These are phyloP conservation scores for Dynastes grantii DNA, from an alignment of 2,888 invertebrate genomes.

Conservation along the genomic window DNA sequence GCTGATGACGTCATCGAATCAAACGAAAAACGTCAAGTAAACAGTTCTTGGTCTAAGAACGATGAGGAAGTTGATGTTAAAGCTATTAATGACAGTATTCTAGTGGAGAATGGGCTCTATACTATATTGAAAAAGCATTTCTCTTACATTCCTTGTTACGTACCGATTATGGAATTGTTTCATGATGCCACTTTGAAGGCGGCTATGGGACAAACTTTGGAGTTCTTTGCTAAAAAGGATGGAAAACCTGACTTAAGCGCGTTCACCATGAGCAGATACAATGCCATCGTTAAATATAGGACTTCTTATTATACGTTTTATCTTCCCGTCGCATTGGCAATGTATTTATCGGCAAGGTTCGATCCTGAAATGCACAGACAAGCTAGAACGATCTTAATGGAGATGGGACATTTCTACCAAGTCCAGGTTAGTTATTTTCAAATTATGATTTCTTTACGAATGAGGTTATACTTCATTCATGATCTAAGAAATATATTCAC, in stretches of 20 bases:
- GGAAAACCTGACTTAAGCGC: slow-evolving; percentile 75
- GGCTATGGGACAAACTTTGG: slow-evolving; percentile 84
- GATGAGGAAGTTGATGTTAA: slow-evolving; percentile 80
- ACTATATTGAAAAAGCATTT: slow-evolving; percentile 87
- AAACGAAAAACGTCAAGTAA: slow-evolving; percentile 69
- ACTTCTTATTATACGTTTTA: slow-evolving; percentile 93
- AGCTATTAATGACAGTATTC: slow-evolving; percentile 89
- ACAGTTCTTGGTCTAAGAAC: slow-evolving; percentile 67
- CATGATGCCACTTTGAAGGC: slow-evolving; percentile 82
- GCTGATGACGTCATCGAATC: slow-evolving; percentile 94
- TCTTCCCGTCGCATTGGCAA: slow-evolving; percentile 87
- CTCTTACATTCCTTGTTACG: slow-evolving; percentile 82
- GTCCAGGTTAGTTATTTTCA: slow-evolving; percentile 78
- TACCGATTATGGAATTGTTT: slow-evolving; percentile 83
- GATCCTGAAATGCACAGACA: slow-evolving; percentile 85
- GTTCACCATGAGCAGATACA: slow-evolving; percentile 87
- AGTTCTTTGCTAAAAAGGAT: slow-evolving; percentile 77
- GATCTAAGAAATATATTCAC: too few species aligned
- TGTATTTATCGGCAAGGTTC: slow-evolving; percentile 83
- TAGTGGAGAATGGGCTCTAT: slow-evolving; percentile 86
- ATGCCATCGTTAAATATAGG: slow-evolving; percentile 89
- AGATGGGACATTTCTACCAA: slow-evolving; percentile 97
- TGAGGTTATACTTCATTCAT: too few species aligned
- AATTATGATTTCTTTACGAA: background rate
- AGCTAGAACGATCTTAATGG: slow-evolving; percentile 85